Evolutionary conservation across 2,888 invertebrate genomes (phyloP).

Genomic region (Netelia fuscicornis): DNA sequence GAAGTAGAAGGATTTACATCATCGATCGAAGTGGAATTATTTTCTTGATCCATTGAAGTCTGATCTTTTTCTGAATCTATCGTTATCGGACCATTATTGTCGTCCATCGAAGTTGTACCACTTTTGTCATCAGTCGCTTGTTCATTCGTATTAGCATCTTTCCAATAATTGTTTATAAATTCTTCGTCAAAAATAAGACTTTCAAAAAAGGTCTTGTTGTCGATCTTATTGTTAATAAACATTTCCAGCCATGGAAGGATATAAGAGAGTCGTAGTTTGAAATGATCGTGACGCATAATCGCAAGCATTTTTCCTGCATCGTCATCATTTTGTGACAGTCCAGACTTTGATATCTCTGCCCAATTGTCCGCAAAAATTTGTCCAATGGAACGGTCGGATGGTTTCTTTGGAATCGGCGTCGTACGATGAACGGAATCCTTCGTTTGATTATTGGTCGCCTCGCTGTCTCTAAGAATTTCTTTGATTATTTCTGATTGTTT

Average conservation of each 20-base stretch:
- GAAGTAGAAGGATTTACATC: neutral
- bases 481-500: neutral
- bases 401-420: neutral
- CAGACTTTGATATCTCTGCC: conserved; percentile 21
- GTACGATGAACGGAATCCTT: neutral
- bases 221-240: neutral
- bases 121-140: neutral
- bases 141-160: neutral
- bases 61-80: neutral
- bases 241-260: neutral
- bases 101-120: neutral
- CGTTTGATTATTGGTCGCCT: neutral
- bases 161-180: neutral
- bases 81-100: neutral
- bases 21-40: neutral
- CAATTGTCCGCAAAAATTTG: conserved; percentile 8
- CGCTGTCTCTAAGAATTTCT: neutral
- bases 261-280: neutral
- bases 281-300: neutral
- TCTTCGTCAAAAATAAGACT: neutral
- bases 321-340: conserved; percentile 8
- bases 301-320: conserved; percentile 22
- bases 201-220: neutral
- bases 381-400: neutral
- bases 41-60: too few species aligned